A percentile compares a stretch with the other conserved stretches of the same genome.
These are phyloP conservation scores for Helleia helle DNA, from an alignment of 2,888 invertebrate genomes.

Conservation along the genomic window DNA sequence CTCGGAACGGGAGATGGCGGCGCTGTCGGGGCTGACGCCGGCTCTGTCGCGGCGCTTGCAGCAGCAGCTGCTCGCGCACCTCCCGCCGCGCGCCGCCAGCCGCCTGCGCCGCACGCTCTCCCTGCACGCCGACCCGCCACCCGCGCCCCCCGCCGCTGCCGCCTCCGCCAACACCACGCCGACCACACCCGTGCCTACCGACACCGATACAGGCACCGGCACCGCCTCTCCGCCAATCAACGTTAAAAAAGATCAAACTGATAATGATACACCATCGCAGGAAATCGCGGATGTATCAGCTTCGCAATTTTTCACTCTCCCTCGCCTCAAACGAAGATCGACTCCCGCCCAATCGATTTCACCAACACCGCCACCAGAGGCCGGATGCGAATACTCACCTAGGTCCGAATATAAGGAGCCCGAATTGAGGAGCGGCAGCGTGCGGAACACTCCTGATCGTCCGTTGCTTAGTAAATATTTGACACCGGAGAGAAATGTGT, in stretches of 20 bases:
- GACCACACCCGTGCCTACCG: conserved; percentile 34
- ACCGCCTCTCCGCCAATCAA: conserved; percentile 20
- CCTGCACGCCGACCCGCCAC: conserved; percentile 42
- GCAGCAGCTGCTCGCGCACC: conserved; percentile 79
- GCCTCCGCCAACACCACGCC: conserved; percentile 24
- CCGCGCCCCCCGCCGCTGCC: conserved; percentile 30
- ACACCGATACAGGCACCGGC: too few relatives aligned
- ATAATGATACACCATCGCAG: conserved; percentile 7
- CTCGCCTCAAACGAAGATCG: conserved; percentile 41
- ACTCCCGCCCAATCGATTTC: conserved; percentile 24
- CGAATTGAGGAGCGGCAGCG: conserved; percentile 27
- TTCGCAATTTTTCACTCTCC: conserved; percentile 43
- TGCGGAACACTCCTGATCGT: conserved; percentile 57
- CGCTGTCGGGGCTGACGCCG: conserved; percentile 71
- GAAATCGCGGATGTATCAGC: conserved; percentile 18
- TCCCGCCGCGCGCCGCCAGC: conserved; percentile 80
- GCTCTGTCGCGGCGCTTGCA: conserved; percentile 81
- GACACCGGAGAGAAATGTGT: conserved; percentile 49
- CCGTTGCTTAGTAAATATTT: conserved; percentile 74
- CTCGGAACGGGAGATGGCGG: conserved; percentile 80
- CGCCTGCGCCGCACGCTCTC: conserved; percentile 78
- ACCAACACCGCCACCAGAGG: conserved; percentile 18
- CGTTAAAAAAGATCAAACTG: background rate
- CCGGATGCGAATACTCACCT: conserved; percentile 5
- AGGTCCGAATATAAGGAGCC: background rate